phyloP scores from a whole-genome alignment of 2,888 invertebrate species.

The Eupithecia insigniata region DNA sequence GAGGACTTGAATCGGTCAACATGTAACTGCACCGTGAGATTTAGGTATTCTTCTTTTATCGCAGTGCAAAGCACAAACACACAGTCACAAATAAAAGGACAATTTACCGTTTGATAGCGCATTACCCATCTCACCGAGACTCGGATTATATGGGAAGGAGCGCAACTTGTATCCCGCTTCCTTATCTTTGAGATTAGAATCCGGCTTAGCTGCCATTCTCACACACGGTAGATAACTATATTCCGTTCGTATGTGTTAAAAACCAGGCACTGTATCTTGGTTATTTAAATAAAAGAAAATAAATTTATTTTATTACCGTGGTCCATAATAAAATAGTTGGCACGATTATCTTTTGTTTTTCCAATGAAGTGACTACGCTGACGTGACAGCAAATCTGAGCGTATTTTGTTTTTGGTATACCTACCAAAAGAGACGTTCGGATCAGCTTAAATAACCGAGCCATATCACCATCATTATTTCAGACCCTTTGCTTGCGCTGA shows the following conservation, averaged over 20 bases:
- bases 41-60: not conserved
- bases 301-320: no score
- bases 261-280: no score
- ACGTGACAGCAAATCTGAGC: not conserved
- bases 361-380: no score
- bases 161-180: conserved; percentile 10
- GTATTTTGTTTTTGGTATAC: no score
- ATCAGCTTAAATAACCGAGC: not conserved
- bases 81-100: not conserved
- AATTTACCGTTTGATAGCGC: not conserved
- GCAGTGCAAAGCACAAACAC: not conserved
- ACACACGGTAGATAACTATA: not conserved
- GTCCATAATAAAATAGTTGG: no score
- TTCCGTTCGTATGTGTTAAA: no score
- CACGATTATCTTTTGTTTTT: not conserved
- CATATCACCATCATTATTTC: no score
- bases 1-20: not conserved
- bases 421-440: not conserved
- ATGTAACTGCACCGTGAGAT: not conserved
- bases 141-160: conserved; percentile 3
- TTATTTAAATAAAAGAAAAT: not conserved
- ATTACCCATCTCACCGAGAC: conserved; percentile 3
- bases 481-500: no score
- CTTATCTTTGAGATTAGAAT: conserved; percentile 12
- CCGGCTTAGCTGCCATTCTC: not conserved